Base-by-base conservation (phyloP, 2,888 invertebrate species). In the Gastracanthus pulcherrimus region DNA sequence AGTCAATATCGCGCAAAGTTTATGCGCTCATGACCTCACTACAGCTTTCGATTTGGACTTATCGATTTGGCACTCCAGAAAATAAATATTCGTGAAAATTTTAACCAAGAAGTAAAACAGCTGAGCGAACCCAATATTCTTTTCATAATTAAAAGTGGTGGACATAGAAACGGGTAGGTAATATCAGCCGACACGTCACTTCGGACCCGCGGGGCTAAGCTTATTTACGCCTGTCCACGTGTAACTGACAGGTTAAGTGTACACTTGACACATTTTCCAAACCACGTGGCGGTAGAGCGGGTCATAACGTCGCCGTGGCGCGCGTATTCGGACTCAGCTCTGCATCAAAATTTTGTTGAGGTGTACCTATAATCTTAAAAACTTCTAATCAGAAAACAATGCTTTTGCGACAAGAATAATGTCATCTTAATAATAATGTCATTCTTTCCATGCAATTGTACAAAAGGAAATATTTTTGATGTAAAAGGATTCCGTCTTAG, bases 181-280 rank as follows among this genome's bases (percentile, higher is more conserved):
- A 45, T 45, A 45, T 45, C n/a, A 2, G 45, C 41, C 13, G 9
- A 9, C 41, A 41, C 5, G 13, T n/a, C n/a, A n/a, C n/a, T n/a
- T 9, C 7, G 29, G 5, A 0, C 29, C 26, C 36, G 31, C 55
- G 38, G 23, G 13, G 16, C 13, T 23, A 19, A 51, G 67, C 45
- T 76, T 70, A 62, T 77, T 70, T 77, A 70, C 69, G 45, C 62
- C 23, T 23, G 41, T 58, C 36, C 48, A 51, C 62, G 36, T 72
- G 71, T 66, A 41, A 64, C 38, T 48, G 71, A 55, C 64, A 72
- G 64, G 64, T 66, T 66, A 41, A 78, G 64, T 72, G 38, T 41
- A 41, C 23, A 23, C 78, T 71, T 71, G 51, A 71, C 70, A 71
- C 23, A 64, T 55, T 66, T 66, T 51, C 9, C 41, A n/a, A 31